Evolutionary conservation across 2,888 invertebrate species (phyloP), one percentile per base, ranked within the genome.

Genomic region (Venusia cambrica): DNA sequence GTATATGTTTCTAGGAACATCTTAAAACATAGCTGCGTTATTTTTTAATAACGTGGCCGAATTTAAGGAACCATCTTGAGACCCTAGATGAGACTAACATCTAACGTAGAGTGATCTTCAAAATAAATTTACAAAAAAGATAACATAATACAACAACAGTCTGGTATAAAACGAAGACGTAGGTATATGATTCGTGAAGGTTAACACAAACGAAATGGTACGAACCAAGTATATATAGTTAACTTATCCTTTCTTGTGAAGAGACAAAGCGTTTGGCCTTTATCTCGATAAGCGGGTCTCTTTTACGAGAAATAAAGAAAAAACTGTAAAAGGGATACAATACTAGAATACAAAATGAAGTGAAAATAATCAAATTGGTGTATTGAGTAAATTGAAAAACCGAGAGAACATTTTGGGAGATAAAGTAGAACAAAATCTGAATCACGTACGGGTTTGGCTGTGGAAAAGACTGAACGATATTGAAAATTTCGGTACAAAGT

Each of bases 371-470:
- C 56, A 48, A 50, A 53, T 56, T 53, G n/a, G 55, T 45, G 40
- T 45, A 46, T 45, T 42, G 44, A 57, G 56, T 51, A 60, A 62
- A 65, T 65, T 67, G 63, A 67, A 66, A 60, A 66, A 58, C 54
- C 47, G 47, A 49, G 44, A 42, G 52, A 53, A 54, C 39, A 48
- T 59, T 58, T n/a, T 51, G 45, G 47, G 36, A 48, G 50, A 53
- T 54, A 58, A 62, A 59, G 57, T 57, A 44, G 56, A 62, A 57
- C 49, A 48, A 40, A 55, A 62, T 59, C 35, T 31, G 35, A 40
- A 40, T 40, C 35, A 63, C 59, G 22, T 42, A 30, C 24, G 21
- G 30, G 29, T 33, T 26, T 6, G 33, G 24, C 12, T 24, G 37
- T 25, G 16, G 22, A 17, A n/a, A 15, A 22, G 15, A 10, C 12